Conservation (phyloP, 2,113 vertebrate genomes). For the Microtus montanus region DNA sequence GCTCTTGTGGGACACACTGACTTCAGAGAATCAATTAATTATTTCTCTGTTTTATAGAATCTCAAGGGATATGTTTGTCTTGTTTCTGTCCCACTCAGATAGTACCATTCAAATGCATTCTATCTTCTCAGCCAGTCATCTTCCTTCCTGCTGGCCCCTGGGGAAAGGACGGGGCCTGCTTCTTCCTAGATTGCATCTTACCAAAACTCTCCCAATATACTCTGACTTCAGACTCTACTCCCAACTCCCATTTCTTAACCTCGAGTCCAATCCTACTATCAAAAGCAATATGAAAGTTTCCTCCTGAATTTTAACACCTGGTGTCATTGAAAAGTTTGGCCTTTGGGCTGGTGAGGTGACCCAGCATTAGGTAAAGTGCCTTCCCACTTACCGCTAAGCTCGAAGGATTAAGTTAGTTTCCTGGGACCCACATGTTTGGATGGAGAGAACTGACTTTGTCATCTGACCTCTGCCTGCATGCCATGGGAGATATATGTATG, state of each 20-base stretch:
- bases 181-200: background rate
- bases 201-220: background rate
- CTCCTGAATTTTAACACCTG: background rate
- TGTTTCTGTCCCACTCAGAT: background rate
- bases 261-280: background rate
- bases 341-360: background rate
- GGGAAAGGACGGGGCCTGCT: background rate
- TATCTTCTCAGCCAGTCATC: background rate
- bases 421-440: background rate
- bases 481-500: background rate
- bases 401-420: background rate
- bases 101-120: background rate
- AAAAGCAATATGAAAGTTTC: background rate
- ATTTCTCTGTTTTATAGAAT: background rate
- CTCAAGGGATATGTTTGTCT: background rate
- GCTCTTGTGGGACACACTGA: background rate
- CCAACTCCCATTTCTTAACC: background rate
- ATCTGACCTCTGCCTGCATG: background rate
- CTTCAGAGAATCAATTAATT: background rate
- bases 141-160: background rate
- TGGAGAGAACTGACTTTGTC: background rate
- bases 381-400: background rate
- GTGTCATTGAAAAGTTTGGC: constrained; percentile 13
- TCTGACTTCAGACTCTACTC: background rate
- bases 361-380: too few relatives aligned